Conservation (phyloP, 2,888 invertebrate species). For the Encarsia formosa region DNA sequence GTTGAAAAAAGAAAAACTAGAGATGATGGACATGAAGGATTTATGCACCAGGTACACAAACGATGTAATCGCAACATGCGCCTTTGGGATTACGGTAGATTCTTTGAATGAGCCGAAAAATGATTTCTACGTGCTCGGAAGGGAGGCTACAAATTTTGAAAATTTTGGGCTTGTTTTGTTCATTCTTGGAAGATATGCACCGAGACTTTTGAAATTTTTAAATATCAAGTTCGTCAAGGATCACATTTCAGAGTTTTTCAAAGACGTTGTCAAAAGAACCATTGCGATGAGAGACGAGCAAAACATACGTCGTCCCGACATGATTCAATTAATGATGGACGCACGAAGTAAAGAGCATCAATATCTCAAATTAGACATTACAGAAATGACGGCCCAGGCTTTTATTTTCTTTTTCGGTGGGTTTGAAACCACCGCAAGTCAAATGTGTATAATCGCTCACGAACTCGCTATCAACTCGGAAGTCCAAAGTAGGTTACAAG, state of each 20-base stretch:
- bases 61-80: slow-evolving; percentile 52
- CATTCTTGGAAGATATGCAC: slow-evolving; percentile 17
- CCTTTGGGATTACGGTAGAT: slow-evolving; percentile 50
- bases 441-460: slow-evolving; percentile 36
- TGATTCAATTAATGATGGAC: slow-evolving; percentile 43
- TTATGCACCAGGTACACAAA: slow-evolving; percentile 46
- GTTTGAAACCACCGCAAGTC: slow-evolving; percentile 37
- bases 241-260: slow-evolving; percentile 29
- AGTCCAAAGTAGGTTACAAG: slow-evolving; percentile 35
- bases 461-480: slow-evolving; percentile 34
- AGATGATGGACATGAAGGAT: slow-evolving; percentile 47
- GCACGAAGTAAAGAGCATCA: slow-evolving; percentile 18
- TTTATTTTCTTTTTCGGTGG: slow-evolving; percentile 36
- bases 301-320: slow-evolving; percentile 36
- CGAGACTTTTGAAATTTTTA: slow-evolving; percentile 23
- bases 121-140: slow-evolving; percentile 41
- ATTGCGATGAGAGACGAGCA: slow-evolving; percentile 29
- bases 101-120: slow-evolving; percentile 42
- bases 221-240: slow-evolving; percentile 25
- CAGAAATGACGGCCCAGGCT: slow-evolving; percentile 48
- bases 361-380: slow-evolving; percentile 28
- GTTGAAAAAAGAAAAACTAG: slow-evolving; percentile 3
- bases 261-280: slow-evolving; percentile 20
- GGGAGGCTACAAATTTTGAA: slow-evolving; percentile 31
- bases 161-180: slow-evolving; percentile 25